Evolutionary conservation across 2,113 vertebrate species (phyloP), one percentile per base, ranked within the genome.

Genomic region (Channa argus): DNA sequence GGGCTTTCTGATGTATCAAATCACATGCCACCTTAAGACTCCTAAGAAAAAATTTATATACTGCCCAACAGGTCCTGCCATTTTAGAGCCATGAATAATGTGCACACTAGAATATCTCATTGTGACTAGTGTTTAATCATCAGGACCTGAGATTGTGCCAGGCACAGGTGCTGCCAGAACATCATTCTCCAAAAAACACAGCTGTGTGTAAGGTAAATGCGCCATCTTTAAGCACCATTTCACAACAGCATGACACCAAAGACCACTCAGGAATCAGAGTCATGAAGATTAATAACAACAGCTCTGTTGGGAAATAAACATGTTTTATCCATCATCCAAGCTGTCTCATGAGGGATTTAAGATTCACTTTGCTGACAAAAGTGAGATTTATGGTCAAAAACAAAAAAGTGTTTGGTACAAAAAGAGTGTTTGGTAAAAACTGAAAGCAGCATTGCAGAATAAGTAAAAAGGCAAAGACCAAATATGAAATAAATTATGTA

Each of bases 251-350:
- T 53, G 63, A 75, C 66, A 70, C 51, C 71, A 44, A 45, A 41
- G 47, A 81, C 70, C 54, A 44, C 2, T 15, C 59, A 79, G 50
- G 63, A 84, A 78, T 80, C 53, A 10, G 52, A 37, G 62, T 15
- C 52, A 62, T 58, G 51, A 78, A 63, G 59, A 85, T 84, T 72
- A 86, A 88, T 83, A 84, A 72, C 53, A 84, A 54, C 63, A 3
- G 37, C 60, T 82, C 79, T 63, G n/a, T 50, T 55, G 74, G 86
- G 83, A 85, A 86, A 88, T 78, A 80, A 82, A 79, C 39, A 43
- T 6, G 52, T 79, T 77, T 75, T 65, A 74, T 38, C 37, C 44
- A 60, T 61, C 61, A 60, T 61, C 61, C 12, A 24, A 15, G 70
- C 39, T 10, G 41, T 49, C 53, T 65, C 55, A 58, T 14, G 34